Evolutionary conservation across 2,797 vertebrate species (phyloP), one percentile per base, ranked within the genome.

Genomic region (Tangara arthus): DNA sequence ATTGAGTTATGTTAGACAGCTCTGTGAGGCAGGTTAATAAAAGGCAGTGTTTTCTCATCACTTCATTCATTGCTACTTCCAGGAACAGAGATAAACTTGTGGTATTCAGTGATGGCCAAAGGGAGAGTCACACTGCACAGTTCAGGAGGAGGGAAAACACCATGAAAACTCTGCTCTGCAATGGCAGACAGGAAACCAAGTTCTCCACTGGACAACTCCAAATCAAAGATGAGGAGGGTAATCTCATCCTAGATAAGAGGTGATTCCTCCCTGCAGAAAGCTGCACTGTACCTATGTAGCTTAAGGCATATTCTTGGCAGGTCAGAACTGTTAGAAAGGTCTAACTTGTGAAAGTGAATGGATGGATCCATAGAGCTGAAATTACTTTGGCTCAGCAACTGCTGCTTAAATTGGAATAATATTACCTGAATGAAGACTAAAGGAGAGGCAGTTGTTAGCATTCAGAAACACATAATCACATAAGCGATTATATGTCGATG

Each of bases 61-160:
- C 16, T 79, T 83, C 17, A 34, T 42, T 70, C 13, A 8, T n/a
- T 76, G 30, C 15, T 60, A 4, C 61, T 82, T 69, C 39, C 95
- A 98, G 98, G 93, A 98, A 96, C 1, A 97, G 98, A 41, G 94
- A 98, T 93, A 98, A 98, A 96, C 96, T 47, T 15, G 94, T 98
- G 22, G 32, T 96, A 41, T 98, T 98, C 94, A 96, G 90, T 75
- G 98, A 97, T 0, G 97, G 98, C 22, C 98, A 98, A 87, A 98
- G 84, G 66, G 98, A 98, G 87, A 94, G 97, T 90, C 98, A 98
- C 73, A 98, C 97, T 1, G 76, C 87, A 1, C 97, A 95, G 53
- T 98, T 98, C 81, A 98, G 97, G 92, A 97, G 97, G 64, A 96
- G 97, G 41, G n/a, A n/a, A n/a, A n/a, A n/a, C 46, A 98, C 98